Percentiles rank a stretch among this genome's conserved stretches.
Evolutionary conservation across 92 coral and sea anemone genomes (phyloP).

Genomic region (Umimayanthus kanabou): DNA sequence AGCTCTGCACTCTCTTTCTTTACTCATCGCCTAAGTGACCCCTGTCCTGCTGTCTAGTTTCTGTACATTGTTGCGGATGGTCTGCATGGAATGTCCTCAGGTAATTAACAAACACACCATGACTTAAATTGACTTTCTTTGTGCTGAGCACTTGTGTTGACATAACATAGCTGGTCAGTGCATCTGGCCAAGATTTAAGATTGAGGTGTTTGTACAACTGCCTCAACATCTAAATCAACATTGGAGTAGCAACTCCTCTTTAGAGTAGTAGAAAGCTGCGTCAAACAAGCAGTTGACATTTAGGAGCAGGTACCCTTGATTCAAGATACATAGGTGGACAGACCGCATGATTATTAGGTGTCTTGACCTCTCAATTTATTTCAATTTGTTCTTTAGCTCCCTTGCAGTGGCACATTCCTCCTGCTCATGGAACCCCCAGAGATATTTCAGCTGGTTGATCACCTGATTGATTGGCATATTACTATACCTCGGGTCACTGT

Average conservation of each 20-base stretch:
- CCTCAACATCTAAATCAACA: slow-evolving; percentile 51
- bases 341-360: slow-evolving; percentile 41
- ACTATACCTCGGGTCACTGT: slow-evolving; percentile 11
- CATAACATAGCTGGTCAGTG: slow-evolving; percentile 26
- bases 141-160: slow-evolving; percentile 9
- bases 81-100: slow-evolving; percentile 18
- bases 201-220: slow-evolving; percentile 32
- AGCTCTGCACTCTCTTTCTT: slow-evolving; percentile 6
- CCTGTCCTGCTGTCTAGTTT: slow-evolving; percentile 20
- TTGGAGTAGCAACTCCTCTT: slow-evolving; percentile 31
- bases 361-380: slow-evolving; percentile 31
- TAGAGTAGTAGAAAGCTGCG: slow-evolving; percentile 45
- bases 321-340: slow-evolving; percentile 39
- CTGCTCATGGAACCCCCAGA: slow-evolving; percentile 23
- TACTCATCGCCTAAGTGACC: slow-evolving; percentile 32
- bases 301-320: slow-evolving; percentile 49
- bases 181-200: slow-evolving; percentile 17
- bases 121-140: background rate
- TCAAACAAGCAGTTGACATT: slow-evolving; percentile 39
- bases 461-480: slow-evolving; percentile 31
- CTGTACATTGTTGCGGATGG: slow-evolving; percentile 14
- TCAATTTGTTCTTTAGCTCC: background rate
- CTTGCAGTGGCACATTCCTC: background rate
- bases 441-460: background rate
- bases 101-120: slow-evolving; percentile 8